Evolutionary conservation across 2,888 invertebrate species (phyloP).

Genomic region (Nemapogon koenigi): DNA sequence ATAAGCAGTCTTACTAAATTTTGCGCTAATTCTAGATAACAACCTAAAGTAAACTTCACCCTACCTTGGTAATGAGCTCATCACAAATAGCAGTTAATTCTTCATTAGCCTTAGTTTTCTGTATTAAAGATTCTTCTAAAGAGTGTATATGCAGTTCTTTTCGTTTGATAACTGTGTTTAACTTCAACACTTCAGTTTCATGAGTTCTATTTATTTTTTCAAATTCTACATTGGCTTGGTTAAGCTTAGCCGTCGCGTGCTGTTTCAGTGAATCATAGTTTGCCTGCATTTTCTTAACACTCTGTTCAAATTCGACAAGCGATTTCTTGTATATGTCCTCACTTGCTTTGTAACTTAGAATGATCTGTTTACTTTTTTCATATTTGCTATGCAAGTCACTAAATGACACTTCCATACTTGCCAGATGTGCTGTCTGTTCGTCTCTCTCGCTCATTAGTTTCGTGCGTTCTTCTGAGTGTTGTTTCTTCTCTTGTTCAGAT

Average conservation of each 20-base stretch:
- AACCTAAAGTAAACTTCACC: too few relatives aligned
- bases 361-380: conserved; percentile 70
- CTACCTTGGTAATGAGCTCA: conserved; percentile 79
- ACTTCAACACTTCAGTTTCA: conserved; percentile 81
- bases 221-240: conserved; percentile 76
- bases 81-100: conserved; percentile 92
- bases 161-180: conserved; percentile 86
- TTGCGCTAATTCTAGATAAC: too few relatives aligned
- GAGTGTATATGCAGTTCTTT: conserved; percentile 86
- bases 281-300: conserved; percentile 76
- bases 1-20: too few relatives aligned
- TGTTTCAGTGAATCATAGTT: conserved; percentile 86
- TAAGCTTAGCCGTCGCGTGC: conserved; percentile 88
- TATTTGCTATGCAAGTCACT: conserved; percentile 69
- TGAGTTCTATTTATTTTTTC: conserved; percentile 75
- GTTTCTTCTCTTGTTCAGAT: conserved; percentile 71
- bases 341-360: conserved; percentile 58
- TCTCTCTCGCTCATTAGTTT: conserved; percentile 65
- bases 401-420: conserved; percentile 69
- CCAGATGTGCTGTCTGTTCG: conserved; percentile 66
- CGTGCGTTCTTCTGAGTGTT: conserved; percentile 56
- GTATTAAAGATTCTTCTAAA: conserved; percentile 81
- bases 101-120: conserved; percentile 88
- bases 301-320: conserved; percentile 72
- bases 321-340: conserved; percentile 75